Percentiles rank a stretch among this genome's conserved stretches.
Conservation (phyloP, 2,888 invertebrate genomes). For the Odontocolon sp. region DNA sequence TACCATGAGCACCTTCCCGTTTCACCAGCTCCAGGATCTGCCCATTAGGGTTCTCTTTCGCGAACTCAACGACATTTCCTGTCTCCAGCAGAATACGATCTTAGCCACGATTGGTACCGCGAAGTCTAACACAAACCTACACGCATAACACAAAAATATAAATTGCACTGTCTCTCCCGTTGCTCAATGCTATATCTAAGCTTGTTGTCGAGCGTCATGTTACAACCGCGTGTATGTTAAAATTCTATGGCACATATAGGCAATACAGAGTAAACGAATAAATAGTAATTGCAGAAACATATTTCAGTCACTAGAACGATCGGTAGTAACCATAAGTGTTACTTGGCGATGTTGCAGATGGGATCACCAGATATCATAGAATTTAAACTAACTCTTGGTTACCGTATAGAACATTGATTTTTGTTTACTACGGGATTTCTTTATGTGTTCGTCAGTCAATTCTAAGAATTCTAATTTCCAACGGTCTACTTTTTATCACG, state of each 20-base stretch:
- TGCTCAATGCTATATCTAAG: constrained; percentile 1
- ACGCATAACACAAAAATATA: not conserved
- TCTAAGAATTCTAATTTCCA: no score
- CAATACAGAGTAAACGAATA: not conserved
- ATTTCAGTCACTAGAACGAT: constrained; percentile 1
- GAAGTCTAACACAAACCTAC: not conserved
- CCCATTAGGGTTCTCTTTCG: constrained; percentile 3
- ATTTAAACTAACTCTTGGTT: not conserved
- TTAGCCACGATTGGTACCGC: not conserved
- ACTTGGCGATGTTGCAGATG: not conserved
- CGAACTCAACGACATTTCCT: constrained; percentile 11
- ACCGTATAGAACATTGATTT: not conserved
- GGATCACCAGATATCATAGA: not conserved
- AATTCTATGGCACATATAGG: not conserved
- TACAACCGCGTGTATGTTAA: not conserved
- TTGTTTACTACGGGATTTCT: no score
- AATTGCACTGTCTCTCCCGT: not conserved
- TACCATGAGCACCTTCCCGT: not conserved
- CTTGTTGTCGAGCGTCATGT: not conserved
- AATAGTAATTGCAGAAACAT: not conserved
- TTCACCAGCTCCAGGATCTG: not conserved
- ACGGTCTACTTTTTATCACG: no score
- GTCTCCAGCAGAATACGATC: constrained; percentile 4
- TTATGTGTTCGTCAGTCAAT: no score
- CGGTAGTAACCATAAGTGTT: no score